Base-by-base conservation (phyloP, 2,888 invertebrate genomes). In the Drosophila prostipennis region DNA sequence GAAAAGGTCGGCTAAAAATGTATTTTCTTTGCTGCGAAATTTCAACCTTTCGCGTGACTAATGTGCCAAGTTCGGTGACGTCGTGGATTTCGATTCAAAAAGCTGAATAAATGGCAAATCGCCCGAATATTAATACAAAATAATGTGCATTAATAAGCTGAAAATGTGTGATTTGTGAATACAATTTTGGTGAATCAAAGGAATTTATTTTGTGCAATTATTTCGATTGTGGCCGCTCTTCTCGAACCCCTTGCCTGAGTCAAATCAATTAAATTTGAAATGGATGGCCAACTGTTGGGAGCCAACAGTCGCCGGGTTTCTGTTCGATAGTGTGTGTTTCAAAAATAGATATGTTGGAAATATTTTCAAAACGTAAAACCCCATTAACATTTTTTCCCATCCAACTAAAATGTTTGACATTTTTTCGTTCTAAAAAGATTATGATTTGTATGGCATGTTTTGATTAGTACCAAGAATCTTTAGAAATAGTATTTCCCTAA, bases 261-360 rank as follows among this genome's bases (percentile, higher is more conserved):
- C 67, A 65, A 58, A 75, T 76, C 77, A 80, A 80, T 82, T 82
- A 80, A 81, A 65, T 70, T 77, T 80, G 80, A 85, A 68, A 79
- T 76, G 57, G 69, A 68, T 68, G 70, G 59, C 63, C 80, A 79
- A 72, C 67, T 80, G 80, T 64, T 60, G 49, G 42, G 10, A 39
- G n/a, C 29, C 53, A 13, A 52, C 8, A 57, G 29, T 26, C 59
- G 34, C 7, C 34, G 29, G 23, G n/a, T 23, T 32, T 37, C 29
- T 19, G 23, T 19, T 52, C 48, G 8, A 59, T 40, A 39, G 37
- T 58, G 74, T 74, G 73, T 73, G 45, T 51, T 14, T n/a, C 37
- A 23, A 64, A 16, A 53, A 63, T 59, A 52, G 61, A 52, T 40
- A 51, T 36, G 23, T 42, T 29, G 4, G 10, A 52, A 48, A 49